phyloP scores from a whole-genome alignment of 2,888 invertebrate species.

The Trachelus stipa region DNA sequence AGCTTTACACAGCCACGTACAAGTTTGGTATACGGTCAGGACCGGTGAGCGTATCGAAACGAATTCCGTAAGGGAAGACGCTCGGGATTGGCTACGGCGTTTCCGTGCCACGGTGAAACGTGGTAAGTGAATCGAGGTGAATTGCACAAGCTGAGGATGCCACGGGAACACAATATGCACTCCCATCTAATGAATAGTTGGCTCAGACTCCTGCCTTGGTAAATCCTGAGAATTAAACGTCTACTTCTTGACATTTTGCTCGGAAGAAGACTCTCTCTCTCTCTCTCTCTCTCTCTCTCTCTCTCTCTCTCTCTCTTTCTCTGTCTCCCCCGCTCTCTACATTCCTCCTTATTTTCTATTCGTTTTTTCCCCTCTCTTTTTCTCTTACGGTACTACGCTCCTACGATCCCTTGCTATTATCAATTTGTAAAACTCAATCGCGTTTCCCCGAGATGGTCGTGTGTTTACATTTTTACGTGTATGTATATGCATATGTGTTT shows the following conservation, averaged over 20 bases:
- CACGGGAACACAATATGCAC: constrained; percentile 47
- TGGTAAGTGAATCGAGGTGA: constrained; percentile 43
- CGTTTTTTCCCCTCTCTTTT: constrained; percentile 12
- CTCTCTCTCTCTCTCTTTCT: neutral
- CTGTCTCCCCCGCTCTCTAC: neutral
- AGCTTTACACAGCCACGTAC: constrained; percentile 2
- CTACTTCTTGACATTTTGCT: constrained; percentile 61
- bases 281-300: no score
- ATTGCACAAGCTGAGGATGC: constrained; percentile 45
- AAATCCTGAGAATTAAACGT: constrained; percentile 57
- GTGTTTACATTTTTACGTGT: neutral
- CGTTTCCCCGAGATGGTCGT: neutral
- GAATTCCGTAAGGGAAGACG: neutral
- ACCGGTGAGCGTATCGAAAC: neutral
- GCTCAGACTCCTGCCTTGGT: constrained; percentile 46
- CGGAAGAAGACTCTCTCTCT: constrained; percentile 21
- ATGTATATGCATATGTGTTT: neutral
- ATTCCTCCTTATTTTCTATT: constrained; percentile 13
- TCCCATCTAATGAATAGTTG: constrained; percentile 57
- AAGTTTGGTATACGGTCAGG: constrained; percentile 3
- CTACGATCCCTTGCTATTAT: neutral
- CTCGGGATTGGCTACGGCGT: constrained; percentile 6
- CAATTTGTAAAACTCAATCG: neutral
- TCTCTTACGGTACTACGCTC: neutral
- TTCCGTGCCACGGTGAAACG: constrained; percentile 33